Conservation (phyloP, 2,888 invertebrate species). For the Vesta saturnalis region DNA sequence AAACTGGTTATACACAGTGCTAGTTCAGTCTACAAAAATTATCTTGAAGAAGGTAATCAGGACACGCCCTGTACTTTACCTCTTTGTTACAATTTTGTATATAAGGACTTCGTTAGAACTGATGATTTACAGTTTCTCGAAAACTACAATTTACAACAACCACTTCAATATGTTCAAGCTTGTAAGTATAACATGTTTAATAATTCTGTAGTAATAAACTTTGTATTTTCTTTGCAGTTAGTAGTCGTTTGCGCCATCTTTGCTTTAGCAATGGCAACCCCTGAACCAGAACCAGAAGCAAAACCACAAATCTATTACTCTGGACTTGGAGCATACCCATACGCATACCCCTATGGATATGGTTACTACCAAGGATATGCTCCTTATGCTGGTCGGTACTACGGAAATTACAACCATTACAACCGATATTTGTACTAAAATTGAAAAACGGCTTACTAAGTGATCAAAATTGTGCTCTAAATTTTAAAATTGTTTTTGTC, state of each 20-base stretch:
- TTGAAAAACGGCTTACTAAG: no score
- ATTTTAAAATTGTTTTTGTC: no score
- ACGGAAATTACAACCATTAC: not conserved
- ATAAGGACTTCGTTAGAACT: constrained; percentile 10
- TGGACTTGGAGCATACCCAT: not conserved
- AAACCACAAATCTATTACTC: not conserved
- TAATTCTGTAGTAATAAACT: not conserved
- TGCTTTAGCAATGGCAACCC: constrained; percentile 33
- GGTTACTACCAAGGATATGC: not conserved
- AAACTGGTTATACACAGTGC: not conserved
- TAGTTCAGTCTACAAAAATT: not conserved
- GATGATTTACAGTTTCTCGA: not conserved
- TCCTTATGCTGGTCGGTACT: not conserved
- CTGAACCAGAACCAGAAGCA: constrained; percentile 26
- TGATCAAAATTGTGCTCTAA: no score
- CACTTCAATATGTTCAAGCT: constrained; percentile 43
- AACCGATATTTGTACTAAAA: not conserved
- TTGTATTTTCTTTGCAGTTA: constrained; percentile 20
- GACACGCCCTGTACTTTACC: not conserved
- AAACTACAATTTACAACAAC: constrained; percentile 10
- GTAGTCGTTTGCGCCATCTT: constrained; percentile 30
- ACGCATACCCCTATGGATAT: not conserved
- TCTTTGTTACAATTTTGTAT: not conserved
- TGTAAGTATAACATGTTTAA: no score
- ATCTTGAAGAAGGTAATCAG: not conserved